These are phyloP conservation scores for Hemibagrus wyckioides DNA, from an alignment of 2,113 vertebrate species.

Conservation along the genomic window DNA sequence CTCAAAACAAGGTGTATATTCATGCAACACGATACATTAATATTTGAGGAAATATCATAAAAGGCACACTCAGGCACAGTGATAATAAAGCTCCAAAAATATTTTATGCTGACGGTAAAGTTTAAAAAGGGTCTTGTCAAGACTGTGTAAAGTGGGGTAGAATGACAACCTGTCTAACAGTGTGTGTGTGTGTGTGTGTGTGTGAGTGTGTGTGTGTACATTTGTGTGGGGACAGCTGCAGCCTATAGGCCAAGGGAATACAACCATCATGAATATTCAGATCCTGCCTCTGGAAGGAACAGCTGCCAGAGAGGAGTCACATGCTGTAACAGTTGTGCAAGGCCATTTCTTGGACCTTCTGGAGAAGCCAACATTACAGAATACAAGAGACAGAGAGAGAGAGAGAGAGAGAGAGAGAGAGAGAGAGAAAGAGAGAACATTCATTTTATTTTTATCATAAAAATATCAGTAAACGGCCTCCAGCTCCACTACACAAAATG, in stretches of 20 bases:
- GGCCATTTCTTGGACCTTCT: slow-evolving; percentile 75
- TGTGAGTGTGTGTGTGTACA: slow-evolving; percentile 60
- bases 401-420: background rate
- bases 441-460: slow-evolving; percentile 3
- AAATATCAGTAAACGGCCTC: slow-evolving; percentile 6
- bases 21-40: background rate
- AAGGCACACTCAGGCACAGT: background rate
- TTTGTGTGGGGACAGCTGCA: slow-evolving; percentile 84
- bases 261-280: slow-evolving; percentile 95
- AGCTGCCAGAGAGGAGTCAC: slow-evolving; percentile 88
- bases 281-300: slow-evolving; percentile 86
- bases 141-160: background rate
- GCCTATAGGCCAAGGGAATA: slow-evolving; percentile 81
- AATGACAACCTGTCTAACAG: background rate
- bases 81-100: background rate
- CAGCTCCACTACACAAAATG: background rate
- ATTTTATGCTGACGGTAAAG: background rate
- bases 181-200: slow-evolving; percentile 4
- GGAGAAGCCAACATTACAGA: slow-evolving; percentile 12
- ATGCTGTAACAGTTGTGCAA: slow-evolving; percentile 84
- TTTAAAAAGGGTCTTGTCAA: background rate
- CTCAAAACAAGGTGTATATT: background rate
- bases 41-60: background rate
- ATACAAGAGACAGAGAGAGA: background rate
- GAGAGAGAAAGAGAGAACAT: background rate